Evolutionary conservation across 2,888 invertebrate species (phyloP).

Genomic region (Torymus aiolomorphi): DNA sequence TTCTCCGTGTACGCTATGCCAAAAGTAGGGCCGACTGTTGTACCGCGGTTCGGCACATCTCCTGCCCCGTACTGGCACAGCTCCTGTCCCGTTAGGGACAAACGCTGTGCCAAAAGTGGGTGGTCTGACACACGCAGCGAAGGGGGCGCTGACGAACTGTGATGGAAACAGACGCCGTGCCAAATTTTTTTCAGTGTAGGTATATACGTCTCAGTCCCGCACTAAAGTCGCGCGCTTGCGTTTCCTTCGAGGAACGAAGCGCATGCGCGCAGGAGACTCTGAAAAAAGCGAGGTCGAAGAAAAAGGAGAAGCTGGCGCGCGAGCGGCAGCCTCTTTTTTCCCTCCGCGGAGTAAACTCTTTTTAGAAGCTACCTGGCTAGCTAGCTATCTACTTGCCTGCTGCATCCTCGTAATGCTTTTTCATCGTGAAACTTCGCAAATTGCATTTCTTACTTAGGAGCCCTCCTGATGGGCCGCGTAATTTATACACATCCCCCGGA

Average conservation of each 20-base stretch:
- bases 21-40: too few species aligned
- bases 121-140: too few species aligned
- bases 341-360: slow-evolving; percentile 38
- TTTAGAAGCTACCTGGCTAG: slow-evolving; percentile 10
- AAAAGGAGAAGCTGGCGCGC: background rate
- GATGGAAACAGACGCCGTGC: too few species aligned
- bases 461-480: slow-evolving; percentile 42
- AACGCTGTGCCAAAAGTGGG: too few species aligned
- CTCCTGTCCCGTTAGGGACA: too few species aligned
- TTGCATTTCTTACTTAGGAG: slow-evolving; percentile 55
- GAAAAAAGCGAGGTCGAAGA: background rate
- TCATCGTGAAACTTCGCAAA: slow-evolving; percentile 56
- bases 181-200: too few species aligned
- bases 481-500: slow-evolving; percentile 49
- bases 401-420: slow-evolving; percentile 55
- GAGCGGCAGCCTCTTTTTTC: background rate
- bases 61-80: too few species aligned
- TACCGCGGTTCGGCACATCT: too few species aligned
- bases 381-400: slow-evolving; percentile 4
- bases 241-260: too few species aligned
- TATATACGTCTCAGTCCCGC: background rate
- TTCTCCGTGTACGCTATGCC: too few species aligned
- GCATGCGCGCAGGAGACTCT: background rate
- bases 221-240: too few species aligned
- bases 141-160: too few species aligned